Base-by-base conservation (phyloP, 2,888 invertebrate species). In the Epinotia brunnichana region DNA sequence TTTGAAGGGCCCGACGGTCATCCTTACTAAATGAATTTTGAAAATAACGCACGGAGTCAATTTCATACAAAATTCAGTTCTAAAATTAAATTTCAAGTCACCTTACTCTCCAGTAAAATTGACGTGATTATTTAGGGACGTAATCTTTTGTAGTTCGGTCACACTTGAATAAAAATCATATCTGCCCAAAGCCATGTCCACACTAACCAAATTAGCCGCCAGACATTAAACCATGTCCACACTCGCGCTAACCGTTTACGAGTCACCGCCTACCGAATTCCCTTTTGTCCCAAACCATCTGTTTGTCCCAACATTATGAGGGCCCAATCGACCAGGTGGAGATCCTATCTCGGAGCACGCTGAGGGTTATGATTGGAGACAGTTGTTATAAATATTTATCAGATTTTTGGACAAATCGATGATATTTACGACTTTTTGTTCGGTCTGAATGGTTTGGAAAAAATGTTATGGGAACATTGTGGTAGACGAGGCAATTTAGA, bases 191-290 rank as follows among this genome's bases (percentile, higher is more conserved):
- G 60, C 53, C 81, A 3, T 70, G 80, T 91, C 90, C 88, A 87
- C 66, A 76, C 15, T 76, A 82, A 69, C 72, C 78, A 48, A 67
- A 72, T 67, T 77, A 76, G 77, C 78, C 69, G 54, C 35, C n/a
- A 19, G 78, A 79, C 81, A 83, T 83, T 79, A 82, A 78, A 76
- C 77, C 75, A 79, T 77, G 79, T 78, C 81, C 77, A 77, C 77
- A 79, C 78, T 73, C 69, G 78, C 80, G 74, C 72, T 53, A 68
- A 72, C 80, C 82, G 84, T 87, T 88, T 83, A 89, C 83, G 82
- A 85, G 88, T 88, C 92, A 88, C 91, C 92, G 92, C 92, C 92
- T 91, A 89, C 92, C 90, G 81, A 91, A 92, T 92, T 88, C 86
- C 77, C 83, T 76, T 88, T 92, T 92, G 91, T 92, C 80, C 77